Conservation (phyloP, 2,888 invertebrate genomes). For the Mythimna lalbum region DNA sequence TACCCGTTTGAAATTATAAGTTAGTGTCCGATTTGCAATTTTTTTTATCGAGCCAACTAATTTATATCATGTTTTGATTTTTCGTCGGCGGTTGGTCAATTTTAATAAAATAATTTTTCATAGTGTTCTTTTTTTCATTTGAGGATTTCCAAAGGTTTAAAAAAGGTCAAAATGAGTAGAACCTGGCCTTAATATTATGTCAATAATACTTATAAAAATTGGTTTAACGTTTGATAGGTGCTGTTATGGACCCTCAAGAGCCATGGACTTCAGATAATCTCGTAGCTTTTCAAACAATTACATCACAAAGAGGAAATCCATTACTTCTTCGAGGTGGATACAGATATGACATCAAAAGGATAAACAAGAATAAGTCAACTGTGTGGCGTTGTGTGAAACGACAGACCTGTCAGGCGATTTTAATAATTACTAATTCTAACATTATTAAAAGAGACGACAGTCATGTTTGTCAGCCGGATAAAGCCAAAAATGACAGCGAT, state of each 20-base stretch:
- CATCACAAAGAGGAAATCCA: background rate
- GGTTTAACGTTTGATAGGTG: background rate
- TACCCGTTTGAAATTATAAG: no score
- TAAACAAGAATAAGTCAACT: background rate
- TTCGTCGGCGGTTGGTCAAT: no score
- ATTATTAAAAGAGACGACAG: background rate
- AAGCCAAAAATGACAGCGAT: background rate
- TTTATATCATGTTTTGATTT: no score
- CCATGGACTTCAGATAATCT: background rate
- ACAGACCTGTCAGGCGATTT: background rate
- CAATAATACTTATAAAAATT: no score
- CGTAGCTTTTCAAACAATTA: background rate
- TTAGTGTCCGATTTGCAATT: no score
- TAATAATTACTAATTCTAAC: background rate
- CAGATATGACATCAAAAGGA: background rate
- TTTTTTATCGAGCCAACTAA: no score
- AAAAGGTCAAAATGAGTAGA: no score
- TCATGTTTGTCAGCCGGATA: background rate
- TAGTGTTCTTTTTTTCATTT: no score
- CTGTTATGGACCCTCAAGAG: background rate
- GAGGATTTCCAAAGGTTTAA: no score
- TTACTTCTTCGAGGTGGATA: background rate
- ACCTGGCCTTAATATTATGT: no score
- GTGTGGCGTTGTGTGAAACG: slow-evolving; percentile 1
- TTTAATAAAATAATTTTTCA: no score